Evolutionary conservation across 2,888 invertebrate genomes (phyloP).

Genomic region (Congeria kusceri): DNA sequence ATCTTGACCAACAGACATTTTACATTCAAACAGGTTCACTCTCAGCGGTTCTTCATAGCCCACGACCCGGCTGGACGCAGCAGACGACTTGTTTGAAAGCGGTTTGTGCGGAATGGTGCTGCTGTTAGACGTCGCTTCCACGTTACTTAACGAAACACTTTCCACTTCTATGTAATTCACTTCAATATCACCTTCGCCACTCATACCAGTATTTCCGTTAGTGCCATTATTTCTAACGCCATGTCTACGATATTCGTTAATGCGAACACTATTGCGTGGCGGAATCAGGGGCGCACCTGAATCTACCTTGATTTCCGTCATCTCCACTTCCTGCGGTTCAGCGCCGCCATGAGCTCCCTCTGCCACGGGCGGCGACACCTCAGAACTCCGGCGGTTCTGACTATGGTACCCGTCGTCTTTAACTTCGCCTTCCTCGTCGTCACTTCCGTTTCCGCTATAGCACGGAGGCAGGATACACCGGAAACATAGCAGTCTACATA

Average conservation of each 20-base stretch:
- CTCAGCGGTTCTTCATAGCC: slow-evolving; percentile 38
- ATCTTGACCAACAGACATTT: slow-evolving; percentile 9
- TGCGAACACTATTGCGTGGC: slow-evolving; percentile 22
- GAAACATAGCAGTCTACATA: slow-evolving; percentile 60
- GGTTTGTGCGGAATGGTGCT: slow-evolving; percentile 35
- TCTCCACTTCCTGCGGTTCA: slow-evolving; percentile 43
- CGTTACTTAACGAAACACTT: slow-evolving; percentile 48
- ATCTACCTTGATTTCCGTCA: slow-evolving; percentile 59
- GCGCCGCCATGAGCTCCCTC: slow-evolving; percentile 31
- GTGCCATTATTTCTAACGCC: not conserved
- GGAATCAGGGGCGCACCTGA: slow-evolving; percentile 54
- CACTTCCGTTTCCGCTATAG: slow-evolving; percentile 55
- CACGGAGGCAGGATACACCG: slow-evolving; percentile 60
- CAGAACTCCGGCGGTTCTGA: slow-evolving; percentile 60
- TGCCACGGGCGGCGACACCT: slow-evolving; percentile 19
- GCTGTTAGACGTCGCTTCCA: slow-evolving; percentile 14
- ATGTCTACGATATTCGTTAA: slow-evolving; percentile 54
- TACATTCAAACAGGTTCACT: slow-evolving; percentile 24
- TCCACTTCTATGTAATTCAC: slow-evolving; percentile 62
- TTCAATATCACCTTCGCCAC: slow-evolving; percentile 28
- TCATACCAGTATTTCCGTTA: not conserved
- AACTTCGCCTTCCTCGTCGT: slow-evolving; percentile 47
- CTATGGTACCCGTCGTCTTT: slow-evolving; percentile 63
- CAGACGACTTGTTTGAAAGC: not conserved
- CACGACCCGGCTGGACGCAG: slow-evolving; percentile 1